phyloP scores from a whole-genome alignment of 2,888 invertebrate genomes.

The Brenthis ino region DNA sequence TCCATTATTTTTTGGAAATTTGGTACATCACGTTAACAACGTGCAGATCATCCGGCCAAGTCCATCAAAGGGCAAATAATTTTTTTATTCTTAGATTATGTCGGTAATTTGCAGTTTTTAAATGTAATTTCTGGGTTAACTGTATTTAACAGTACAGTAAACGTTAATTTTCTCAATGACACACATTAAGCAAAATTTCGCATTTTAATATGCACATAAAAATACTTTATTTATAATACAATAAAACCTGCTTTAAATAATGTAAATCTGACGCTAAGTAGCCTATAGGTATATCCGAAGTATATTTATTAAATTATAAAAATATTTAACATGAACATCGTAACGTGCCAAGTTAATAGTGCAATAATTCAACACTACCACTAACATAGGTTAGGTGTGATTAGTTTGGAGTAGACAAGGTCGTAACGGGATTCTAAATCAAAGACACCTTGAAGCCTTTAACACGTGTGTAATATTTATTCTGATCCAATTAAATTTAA shows the following conservation, averaged over 20 bases:
- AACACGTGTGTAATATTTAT: conserved; percentile 16
- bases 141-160: too few relatives aligned
- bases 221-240: too few relatives aligned
- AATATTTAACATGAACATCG: background rate
- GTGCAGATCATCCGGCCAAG: too few relatives aligned
- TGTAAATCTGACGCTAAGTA: background rate
- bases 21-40: too few relatives aligned
- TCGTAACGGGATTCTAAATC: conserved; percentile 37
- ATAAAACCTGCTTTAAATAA: background rate
- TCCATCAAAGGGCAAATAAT: too few relatives aligned
- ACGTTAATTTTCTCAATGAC: too few relatives aligned
- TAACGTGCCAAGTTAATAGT: conserved; percentile 31
- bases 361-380: conserved; percentile 34
- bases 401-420: conserved; percentile 38
- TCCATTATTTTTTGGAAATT: too few relatives aligned
- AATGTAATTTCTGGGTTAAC: too few relatives aligned
- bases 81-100: too few relatives aligned
- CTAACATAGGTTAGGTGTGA: conserved; percentile 34
- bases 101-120: too few relatives aligned
- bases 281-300: background rate
- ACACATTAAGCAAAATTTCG: too few relatives aligned
- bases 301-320: conserved; percentile 7
- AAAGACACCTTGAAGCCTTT: conserved; percentile 32
- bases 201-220: too few relatives aligned
- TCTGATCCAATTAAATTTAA: conserved; percentile 13